Conservation (phyloP, 2,797 vertebrate genomes). For the Brachyrhaphis roseni region DNA sequence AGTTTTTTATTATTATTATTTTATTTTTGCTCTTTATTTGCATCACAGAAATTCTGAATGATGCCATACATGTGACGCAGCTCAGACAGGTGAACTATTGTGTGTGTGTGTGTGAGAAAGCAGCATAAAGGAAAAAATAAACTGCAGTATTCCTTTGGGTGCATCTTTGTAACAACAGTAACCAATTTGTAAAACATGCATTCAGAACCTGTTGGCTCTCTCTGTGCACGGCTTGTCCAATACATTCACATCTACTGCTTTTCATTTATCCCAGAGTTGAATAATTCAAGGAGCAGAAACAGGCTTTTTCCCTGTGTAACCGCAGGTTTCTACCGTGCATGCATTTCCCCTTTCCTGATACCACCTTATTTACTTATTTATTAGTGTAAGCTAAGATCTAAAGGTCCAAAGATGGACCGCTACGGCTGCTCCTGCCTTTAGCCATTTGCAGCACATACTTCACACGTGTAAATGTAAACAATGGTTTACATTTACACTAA, state of each 20-base stretch:
- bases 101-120: conserved; percentile 3
- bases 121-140: not conserved
- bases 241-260: not conserved
- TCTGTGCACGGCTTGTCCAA: not conserved
- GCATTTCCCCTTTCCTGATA: not conserved
- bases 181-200: conserved; percentile 1
- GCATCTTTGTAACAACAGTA: not conserved
- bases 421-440: not conserved
- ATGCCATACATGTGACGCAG: conserved; percentile 8
- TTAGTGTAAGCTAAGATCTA: not conserved
- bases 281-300: not conserved
- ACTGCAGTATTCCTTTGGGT: conserved; percentile 1
- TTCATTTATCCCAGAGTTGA: not conserved
- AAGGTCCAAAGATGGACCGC: not conserved
- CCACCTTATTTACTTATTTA: not conserved
- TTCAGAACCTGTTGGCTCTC: not conserved
- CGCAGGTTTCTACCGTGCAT: not conserved
- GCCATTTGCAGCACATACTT: conserved; percentile 3
- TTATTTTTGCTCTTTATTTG: conserved; percentile 3
- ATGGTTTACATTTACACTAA: not conserved
- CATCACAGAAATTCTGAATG: not conserved
- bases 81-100: conserved; percentile 2
- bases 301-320: not conserved
- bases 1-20: not conserved
- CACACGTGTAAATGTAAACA: conserved; percentile 19